Base-by-base conservation (phyloP, 2,888 invertebrate genomes). In the Empis livida region DNA sequence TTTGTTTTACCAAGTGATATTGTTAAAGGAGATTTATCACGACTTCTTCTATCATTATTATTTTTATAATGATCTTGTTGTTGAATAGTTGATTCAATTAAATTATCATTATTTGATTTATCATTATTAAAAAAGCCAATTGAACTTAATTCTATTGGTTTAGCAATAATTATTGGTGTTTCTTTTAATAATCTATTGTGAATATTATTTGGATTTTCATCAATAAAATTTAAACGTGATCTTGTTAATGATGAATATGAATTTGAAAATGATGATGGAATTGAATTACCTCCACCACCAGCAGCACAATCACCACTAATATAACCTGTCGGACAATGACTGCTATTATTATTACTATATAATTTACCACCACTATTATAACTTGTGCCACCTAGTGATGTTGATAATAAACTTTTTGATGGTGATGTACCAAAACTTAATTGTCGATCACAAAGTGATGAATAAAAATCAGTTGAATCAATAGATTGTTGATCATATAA, bases 401-500 rank as follows among this genome's bases (percentile, higher is more conserved):
- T 6, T 27, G 23, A 27, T 27, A 27, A 20, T 46, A 60, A 57
- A 57, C 61, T 62, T 56, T 63, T 63, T 50, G 58, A 59, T 31
- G 62, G 61, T 46, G 64, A 63, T 48, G 61, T 59, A 47, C 62
- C 61, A 50, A 59, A 61, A 56, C 62, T 63, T 51, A 64, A 54
- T 54, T 63, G 61, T 49, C 61, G 62, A 58, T 65, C 64, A 60
- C 64, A 63, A 53, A 62, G 58, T 43, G 58, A 59, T 51, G 62
- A 63, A 56, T 63, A 63, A 50, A 57, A 61, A 52, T 62, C 62
- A 51, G 23, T 14, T 5, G 23, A 27, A 6, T 27, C 23, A 27
- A 27, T 27, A 8, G 23, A 27, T 27, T 27, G 23, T 27, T 27
- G 23, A 27, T 27, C 23, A 27, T 27, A 27, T 27, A 27, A 27